Base-by-base conservation (phyloP, 2,113 vertebrate genomes). In the Gadus macrocephalus region DNA sequence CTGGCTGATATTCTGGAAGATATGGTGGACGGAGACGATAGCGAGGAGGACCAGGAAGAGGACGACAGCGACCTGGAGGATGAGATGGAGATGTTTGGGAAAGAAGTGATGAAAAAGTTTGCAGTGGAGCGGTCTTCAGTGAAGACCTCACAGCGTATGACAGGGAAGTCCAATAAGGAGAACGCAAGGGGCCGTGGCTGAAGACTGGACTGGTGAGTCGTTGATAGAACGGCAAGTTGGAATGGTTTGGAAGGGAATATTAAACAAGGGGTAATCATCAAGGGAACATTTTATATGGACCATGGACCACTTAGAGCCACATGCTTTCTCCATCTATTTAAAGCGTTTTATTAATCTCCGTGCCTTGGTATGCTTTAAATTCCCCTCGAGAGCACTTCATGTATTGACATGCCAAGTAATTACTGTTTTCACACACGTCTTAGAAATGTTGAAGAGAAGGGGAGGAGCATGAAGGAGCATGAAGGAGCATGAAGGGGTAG, bases 1-100 rank as follows among this genome's bases (percentile, higher is more conserved):
- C 55, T 96, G 75, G 93, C 86, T 5, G 95, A 98, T n/a, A 91
- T 95, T 74, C 85, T 98, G 74, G 96, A 98, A 80, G 95, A 95
- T 64, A 78, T 93, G 83, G 95, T 93, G 0, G 76, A 91, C 76
- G 76, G 27, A 4, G 86, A 93, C 17, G 73, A 56, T 2, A 78
- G 91, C 62, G 74, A 25, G 0, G 89, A 89, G 0, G 53, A 74
- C 0, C 66, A 76, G 0, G 76, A 77, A 0, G 75, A 81, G 15
- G 60, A 77, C 27, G 84, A 82, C 16, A 7, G 83, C 0, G 64
- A 59, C 17, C 7, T 90, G 4, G 90, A 95, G 1, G 83, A 96
- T 0, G 92, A 88, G 0, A 94, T 93, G 64, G 94, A 96, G 0
- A 90, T 78, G 73, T 98, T 98, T 3, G 94, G 94, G 80, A 86